Conservation (phyloP, 2,888 invertebrate species). For the Synergus itoensis region DNA sequence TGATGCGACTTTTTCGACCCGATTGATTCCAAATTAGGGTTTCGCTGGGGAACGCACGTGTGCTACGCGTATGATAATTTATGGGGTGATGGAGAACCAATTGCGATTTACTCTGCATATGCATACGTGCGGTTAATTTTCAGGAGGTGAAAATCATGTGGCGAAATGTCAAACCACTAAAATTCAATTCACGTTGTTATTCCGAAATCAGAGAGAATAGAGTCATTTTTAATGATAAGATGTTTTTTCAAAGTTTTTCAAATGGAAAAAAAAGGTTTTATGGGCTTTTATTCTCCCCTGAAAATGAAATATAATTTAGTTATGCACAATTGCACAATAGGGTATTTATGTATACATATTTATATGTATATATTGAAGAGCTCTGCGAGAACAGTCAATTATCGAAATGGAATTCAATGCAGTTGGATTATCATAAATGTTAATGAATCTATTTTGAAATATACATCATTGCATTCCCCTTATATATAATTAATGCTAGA, state of each 20-base stretch:
- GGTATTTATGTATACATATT: too few species aligned
- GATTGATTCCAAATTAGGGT: slow-evolving; percentile 42
- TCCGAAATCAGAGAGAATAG: not conserved
- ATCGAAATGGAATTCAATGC: not conserved
- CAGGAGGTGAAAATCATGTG: slow-evolving; percentile 15
- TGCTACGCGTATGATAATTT: slow-evolving; percentile 32
- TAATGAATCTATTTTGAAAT: not conserved
- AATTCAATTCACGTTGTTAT: not conserved
- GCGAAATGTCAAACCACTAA: slow-evolving; percentile 25
- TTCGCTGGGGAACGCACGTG: slow-evolving; percentile 19
- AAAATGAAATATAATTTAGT: not conserved
- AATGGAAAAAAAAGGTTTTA: not conserved
- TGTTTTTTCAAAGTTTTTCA: not conserved
- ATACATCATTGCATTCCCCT: too few species aligned
- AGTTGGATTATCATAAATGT: not conserved
- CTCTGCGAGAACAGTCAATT: not conserved
- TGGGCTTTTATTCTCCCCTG: not conserved
- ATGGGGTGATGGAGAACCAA: slow-evolving; percentile 28
- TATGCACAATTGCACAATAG: not conserved
- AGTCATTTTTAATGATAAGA: not conserved
- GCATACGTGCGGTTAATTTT: not conserved
- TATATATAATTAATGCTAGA: not conserved
- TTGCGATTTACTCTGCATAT: slow-evolving; percentile 31
- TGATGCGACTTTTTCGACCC: slow-evolving; percentile 40
- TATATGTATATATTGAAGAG: too few species aligned